A percentile compares a stretch with the other conserved stretches of the same genome.
Evolutionary conservation across 2,113 vertebrate genomes (phyloP).

Genomic region (Oryzias celebensis): DNA sequence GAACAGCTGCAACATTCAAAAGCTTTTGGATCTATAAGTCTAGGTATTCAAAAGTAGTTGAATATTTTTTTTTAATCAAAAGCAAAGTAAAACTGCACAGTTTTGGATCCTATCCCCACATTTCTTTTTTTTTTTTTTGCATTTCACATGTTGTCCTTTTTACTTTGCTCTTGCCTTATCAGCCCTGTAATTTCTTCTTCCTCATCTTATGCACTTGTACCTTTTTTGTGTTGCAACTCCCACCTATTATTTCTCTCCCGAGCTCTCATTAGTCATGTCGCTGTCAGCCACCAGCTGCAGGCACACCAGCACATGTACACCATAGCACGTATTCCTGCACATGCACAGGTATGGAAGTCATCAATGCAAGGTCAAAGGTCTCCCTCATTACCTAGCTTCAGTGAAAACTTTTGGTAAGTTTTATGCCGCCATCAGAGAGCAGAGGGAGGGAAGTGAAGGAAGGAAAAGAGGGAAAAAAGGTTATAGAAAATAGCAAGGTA

Average conservation of each 20-base stretch:
- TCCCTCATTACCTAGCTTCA: conserved; percentile 98
- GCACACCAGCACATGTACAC: conserved; percentile 84
- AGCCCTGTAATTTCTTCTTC: conserved; percentile 56
- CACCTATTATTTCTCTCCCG: conserved; percentile 94
- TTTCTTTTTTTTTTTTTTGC: conserved; percentile 10
- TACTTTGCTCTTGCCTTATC: conserved; percentile 30
- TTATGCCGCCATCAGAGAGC: conserved; percentile 83
- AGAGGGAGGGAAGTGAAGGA: conserved; percentile 19
- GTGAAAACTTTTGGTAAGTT: conserved; percentile 97
- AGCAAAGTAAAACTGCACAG: too few relatives aligned
- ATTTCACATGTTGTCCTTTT: conserved; percentile 22
- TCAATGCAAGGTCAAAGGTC: conserved; percentile 93
- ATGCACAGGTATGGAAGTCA: conserved; percentile 98
- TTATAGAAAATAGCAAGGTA: conserved; percentile 23
- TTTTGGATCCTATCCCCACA: too few relatives aligned
- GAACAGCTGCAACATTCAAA: too few relatives aligned
- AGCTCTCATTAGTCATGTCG: conserved; percentile 98
- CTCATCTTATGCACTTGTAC: conserved; percentile 60
- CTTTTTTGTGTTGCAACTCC: conserved; percentile 76
- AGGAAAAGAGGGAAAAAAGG: not conserved
- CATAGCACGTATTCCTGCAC: conserved; percentile 85
- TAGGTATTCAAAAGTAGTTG: too few relatives aligned
- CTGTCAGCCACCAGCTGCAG: conserved; percentile 90
- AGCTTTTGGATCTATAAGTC: too few relatives aligned
- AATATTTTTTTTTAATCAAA: too few relatives aligned